Percentiles rank a stretch among this genome's conserved stretches.
Conservation (phyloP, 2,113 vertebrate species). For the Glaucomys volans region DNA sequence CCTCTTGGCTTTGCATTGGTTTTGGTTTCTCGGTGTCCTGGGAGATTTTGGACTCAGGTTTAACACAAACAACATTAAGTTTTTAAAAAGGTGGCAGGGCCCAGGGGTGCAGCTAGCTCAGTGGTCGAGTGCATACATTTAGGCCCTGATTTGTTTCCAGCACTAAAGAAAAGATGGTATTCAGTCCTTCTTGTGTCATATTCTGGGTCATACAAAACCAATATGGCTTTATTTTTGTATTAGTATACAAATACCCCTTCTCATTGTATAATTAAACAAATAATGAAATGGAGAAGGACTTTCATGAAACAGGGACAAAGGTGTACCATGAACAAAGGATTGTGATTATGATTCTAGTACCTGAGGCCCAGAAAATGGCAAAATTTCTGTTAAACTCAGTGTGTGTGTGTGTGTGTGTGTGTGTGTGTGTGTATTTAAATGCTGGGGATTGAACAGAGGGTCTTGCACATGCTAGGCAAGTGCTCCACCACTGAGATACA, state of each 20-base stretch:
- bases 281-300: constrained; percentile 10
- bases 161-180: not conserved
- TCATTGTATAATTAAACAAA: constrained; percentile 49
- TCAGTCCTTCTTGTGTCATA: not conserved
- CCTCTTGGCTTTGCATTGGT: too few relatives aligned
- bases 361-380: not conserved
- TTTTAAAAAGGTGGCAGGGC: not conserved
- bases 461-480: too few relatives aligned
- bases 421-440: too few relatives aligned
- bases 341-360: not conserved
- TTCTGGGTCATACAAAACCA: constrained; percentile 35
- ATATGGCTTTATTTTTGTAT: constrained; percentile 25
- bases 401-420: too few relatives aligned
- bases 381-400: not conserved
- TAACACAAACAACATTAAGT: not conserved
- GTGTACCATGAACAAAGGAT: not conserved
- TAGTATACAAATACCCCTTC: not conserved
- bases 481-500: too few relatives aligned
- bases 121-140: too few relatives aligned
- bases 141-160: not conserved
- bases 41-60: too few relatives aligned
- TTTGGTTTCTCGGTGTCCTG: too few relatives aligned
- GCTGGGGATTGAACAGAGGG: too few relatives aligned
- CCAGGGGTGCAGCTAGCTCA: too few relatives aligned
- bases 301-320: constrained; percentile 29